These are phyloP conservation scores for Cephus cinctus DNA, from an alignment of 1,140 invertebrate species.

Conservation along the genomic window DNA sequence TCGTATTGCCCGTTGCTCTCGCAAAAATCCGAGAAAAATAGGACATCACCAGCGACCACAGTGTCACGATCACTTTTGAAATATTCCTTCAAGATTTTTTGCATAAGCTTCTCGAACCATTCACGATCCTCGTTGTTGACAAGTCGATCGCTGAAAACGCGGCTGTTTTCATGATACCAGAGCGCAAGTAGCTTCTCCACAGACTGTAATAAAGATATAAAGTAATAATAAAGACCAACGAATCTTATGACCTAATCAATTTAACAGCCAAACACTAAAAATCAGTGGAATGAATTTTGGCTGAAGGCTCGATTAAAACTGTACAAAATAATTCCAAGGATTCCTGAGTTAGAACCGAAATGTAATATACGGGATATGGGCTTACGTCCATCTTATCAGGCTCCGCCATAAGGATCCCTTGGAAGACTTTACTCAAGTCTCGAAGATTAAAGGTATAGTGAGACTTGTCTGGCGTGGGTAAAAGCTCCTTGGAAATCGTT, in stretches of 20 bases:
- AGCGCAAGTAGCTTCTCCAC: conserved; percentile 49
- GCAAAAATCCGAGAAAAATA: conserved; percentile 35
- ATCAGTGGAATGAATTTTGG: no score
- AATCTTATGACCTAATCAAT: neutral
- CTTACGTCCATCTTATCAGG: conserved; percentile 54
- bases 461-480: conserved; percentile 69
- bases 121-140: conserved; percentile 62
- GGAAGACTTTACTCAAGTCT: conserved; percentile 73
- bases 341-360: neutral
- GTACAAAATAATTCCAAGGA: neutral
- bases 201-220: conserved; percentile 12
- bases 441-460: conserved; percentile 74
- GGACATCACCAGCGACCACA: conserved; percentile 35
- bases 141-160: conserved; percentile 71
- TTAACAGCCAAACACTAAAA: conserved; percentile 4
- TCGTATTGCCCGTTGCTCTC: conserved; percentile 23
- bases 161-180: conserved; percentile 71
- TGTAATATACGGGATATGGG: neutral
- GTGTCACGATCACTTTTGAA: conserved; percentile 65
- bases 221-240: neutral
- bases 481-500: conserved; percentile 60
- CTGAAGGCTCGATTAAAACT: no score
- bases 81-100: conserved; percentile 56
- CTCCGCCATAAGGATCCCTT: conserved; percentile 68
- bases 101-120: conserved; percentile 62